phyloP scores from a whole-genome alignment of 1,140 invertebrate species.

The Drosophila saltans region DNA sequence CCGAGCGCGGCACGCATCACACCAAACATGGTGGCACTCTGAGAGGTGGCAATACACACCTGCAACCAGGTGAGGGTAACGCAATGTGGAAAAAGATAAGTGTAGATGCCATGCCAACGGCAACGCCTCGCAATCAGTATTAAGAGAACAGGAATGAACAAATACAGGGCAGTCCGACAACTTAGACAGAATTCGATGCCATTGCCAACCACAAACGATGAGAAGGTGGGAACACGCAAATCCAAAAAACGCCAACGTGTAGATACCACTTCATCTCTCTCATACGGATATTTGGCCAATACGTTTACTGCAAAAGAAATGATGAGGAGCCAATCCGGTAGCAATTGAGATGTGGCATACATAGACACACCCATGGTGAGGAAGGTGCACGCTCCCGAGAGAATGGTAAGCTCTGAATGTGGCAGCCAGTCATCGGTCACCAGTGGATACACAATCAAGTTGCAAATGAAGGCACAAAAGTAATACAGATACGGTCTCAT shows the following conservation, averaged over 20 bases:
- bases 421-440: slow-evolving; percentile 91
- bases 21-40: slow-evolving; percentile 91
- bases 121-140: slow-evolving; percentile 88
- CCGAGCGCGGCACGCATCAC: slow-evolving; percentile 90
- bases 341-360: slow-evolving; percentile 84
- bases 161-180: slow-evolving; percentile 90
- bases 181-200: slow-evolving; percentile 94
- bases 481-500: slow-evolving; percentile 91
- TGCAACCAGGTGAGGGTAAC: slow-evolving; percentile 94
- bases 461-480: slow-evolving; percentile 89
- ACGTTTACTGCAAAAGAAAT: slow-evolving; percentile 92
- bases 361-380: slow-evolving; percentile 89
- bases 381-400: slow-evolving; percentile 89
- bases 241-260: slow-evolving; percentile 92
- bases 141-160: slow-evolving; percentile 90
- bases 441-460: slow-evolving; percentile 90
- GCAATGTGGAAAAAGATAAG: slow-evolving; percentile 91
- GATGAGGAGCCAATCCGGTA: slow-evolving; percentile 88
- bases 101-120: slow-evolving; percentile 91
- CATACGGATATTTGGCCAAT: slow-evolving; percentile 92
- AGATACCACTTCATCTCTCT: slow-evolving; percentile 90
- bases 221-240: slow-evolving; percentile 90
- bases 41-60: slow-evolving; percentile 90
- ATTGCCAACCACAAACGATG: slow-evolving; percentile 90
- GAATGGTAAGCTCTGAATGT: slow-evolving; percentile 91